These are phyloP conservation scores for Catagonus wagneri DNA, from an alignment of 2,113 vertebrate genomes.

Conservation along the genomic window DNA sequence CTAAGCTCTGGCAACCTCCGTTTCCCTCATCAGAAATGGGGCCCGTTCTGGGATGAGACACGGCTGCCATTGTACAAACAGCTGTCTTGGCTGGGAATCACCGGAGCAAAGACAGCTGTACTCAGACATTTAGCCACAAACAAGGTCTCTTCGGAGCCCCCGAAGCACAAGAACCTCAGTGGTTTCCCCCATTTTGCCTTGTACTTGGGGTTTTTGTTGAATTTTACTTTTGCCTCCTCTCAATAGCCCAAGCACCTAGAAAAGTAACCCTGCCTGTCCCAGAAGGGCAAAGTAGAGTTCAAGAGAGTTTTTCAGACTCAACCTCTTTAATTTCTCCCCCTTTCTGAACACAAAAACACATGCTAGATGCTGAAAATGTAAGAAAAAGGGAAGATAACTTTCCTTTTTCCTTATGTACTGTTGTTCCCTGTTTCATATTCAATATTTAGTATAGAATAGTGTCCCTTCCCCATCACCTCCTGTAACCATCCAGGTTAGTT, in stretches of 20 bases:
- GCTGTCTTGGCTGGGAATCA: not conserved
- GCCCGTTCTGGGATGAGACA: not conserved
- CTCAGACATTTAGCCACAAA: not conserved
- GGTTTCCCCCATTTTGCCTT: not conserved
- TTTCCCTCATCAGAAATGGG: slow-evolving; percentile 23
- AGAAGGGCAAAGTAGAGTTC: not conserved
- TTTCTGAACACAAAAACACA: slow-evolving; percentile 39
- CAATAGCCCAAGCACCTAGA: not conserved
- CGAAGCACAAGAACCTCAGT: not conserved
- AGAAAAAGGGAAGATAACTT: not conserved
- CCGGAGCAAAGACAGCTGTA: not conserved
- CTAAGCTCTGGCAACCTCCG: not conserved
- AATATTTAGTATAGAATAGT: slow-evolving; percentile 35
- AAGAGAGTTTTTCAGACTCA: not conserved
- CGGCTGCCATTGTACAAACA: slow-evolving; percentile 35
- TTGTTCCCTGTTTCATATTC: slow-evolving; percentile 35
- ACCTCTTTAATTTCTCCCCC: not conserved
- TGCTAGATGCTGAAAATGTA: not conserved
- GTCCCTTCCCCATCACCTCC: not conserved
- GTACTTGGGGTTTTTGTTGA: not conserved
- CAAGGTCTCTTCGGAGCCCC: not conserved
- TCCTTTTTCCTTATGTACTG: slow-evolving; percentile 30
- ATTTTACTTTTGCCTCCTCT: slow-evolving; percentile 44
- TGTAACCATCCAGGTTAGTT: slow-evolving; percentile 40
- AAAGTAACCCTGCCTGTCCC: not conserved